phyloP scores from a whole-genome alignment of 1,140 invertebrate genomes.

The Hypothenemus hampei region DNA sequence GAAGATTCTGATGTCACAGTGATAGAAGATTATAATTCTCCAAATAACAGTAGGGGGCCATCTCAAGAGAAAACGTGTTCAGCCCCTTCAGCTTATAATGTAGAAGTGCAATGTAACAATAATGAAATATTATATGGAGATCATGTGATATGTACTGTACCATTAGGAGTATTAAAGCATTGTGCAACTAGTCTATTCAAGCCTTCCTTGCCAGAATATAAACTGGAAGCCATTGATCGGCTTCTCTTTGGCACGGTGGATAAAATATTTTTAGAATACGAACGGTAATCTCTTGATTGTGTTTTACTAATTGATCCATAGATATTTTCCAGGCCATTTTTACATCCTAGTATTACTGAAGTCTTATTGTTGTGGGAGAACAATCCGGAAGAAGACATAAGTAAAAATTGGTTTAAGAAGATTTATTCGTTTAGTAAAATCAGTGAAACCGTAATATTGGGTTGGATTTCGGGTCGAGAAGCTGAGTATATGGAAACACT shows the following conservation, averaged over 20 bases:
- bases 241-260: constrained; percentile 88
- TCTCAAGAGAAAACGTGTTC: constrained; percentile 30
- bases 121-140: constrained; percentile 70
- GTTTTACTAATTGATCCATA: too few species aligned
- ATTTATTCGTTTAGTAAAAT: constrained; percentile 92
- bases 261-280: constrained; percentile 92
- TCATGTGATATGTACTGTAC: constrained; percentile 88
- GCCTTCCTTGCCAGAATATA: constrained; percentile 77
- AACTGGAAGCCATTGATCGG: constrained; percentile 76
- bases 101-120: constrained; percentile 70
- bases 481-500: constrained; percentile 82
- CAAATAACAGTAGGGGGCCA: constrained; percentile 35
- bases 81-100: constrained; percentile 34
- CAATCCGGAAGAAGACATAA: constrained; percentile 52
- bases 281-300: too few species aligned
- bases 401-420: constrained; percentile 80
- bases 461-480: constrained; percentile 82
- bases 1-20: constrained; percentile 72
- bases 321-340: constrained; percentile 62
- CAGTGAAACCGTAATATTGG: constrained; percentile 72
- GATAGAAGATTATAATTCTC: constrained; percentile 54
- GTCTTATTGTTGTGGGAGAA: constrained; percentile 79
- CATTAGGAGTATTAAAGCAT: constrained; percentile 86
- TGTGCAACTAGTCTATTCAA: constrained; percentile 70
- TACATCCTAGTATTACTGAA: constrained; percentile 81